Conservation (phyloP, 2,888 invertebrate genomes). For the Poecilus cupreus region DNA sequence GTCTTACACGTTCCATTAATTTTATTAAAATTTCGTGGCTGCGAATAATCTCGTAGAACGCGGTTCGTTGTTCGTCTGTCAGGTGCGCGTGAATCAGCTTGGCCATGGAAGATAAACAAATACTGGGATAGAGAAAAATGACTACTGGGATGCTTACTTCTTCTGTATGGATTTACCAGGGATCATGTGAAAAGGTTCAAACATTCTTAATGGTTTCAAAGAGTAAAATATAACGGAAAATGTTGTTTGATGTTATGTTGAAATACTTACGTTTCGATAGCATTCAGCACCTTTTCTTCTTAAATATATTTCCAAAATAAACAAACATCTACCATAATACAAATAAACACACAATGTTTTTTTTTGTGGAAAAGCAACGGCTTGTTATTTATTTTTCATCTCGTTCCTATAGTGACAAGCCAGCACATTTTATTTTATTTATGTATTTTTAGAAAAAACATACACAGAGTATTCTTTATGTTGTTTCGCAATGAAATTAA, state of each 20-base stretch:
- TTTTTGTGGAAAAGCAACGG: background rate
- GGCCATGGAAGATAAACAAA: background rate
- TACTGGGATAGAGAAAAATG: background rate
- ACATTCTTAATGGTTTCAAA: background rate
- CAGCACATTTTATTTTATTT: too few relatives aligned
- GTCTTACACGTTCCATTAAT: constrained; percentile 16
- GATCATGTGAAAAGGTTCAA: background rate
- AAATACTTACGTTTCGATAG: background rate
- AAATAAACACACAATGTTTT: background rate
- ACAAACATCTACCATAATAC: too few relatives aligned
- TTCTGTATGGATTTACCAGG: background rate
- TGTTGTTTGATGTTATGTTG: background rate
- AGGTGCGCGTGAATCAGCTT: background rate
- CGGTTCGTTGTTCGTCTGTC: background rate
- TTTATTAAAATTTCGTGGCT: constrained; percentile 16
- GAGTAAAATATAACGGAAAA: background rate
- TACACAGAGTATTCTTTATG: too few relatives aligned
- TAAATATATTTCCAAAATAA: background rate
- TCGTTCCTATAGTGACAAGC: too few relatives aligned
- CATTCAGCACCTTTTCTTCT: background rate
- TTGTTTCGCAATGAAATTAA: too few relatives aligned
- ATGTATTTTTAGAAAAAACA: too few relatives aligned
- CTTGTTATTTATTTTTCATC: background rate
- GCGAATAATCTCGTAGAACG: background rate
- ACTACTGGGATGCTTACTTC: background rate